phyloP scores from a whole-genome alignment of 2,888 invertebrate species.

The Punctoribates punctum region DNA sequence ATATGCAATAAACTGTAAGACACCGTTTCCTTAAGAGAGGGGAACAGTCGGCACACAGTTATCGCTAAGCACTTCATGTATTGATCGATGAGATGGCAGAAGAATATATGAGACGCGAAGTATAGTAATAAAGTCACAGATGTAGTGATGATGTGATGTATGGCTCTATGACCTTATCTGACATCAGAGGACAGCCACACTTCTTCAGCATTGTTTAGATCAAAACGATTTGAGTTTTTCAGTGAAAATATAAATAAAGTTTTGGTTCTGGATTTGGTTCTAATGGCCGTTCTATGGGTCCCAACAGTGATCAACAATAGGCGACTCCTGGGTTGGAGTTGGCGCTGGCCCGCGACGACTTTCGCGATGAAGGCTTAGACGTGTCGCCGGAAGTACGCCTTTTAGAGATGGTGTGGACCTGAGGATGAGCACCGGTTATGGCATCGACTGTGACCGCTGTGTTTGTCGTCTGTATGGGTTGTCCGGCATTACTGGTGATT shows the following conservation, averaged over 20 bases:
- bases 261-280: neutral
- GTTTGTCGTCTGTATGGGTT: neutral
- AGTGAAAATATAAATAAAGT: neutral
- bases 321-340: neutral
- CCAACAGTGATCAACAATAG: neutral
- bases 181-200: neutral
- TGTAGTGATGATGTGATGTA: slow-evolving; percentile 11
- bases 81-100: slow-evolving; percentile 12
- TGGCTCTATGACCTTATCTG: slow-evolving; percentile 4
- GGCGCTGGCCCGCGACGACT: neutral
- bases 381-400: neutral
- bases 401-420: neutral
- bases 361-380: neutral
- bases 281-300: neutral
- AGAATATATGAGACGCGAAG: neutral
- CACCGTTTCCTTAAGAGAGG: neutral
- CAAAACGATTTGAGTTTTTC: neutral
- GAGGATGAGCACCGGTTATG: slow-evolving; percentile 10
- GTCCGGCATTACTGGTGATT: neutral
- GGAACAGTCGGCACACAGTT: neutral
- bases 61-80: slow-evolving; percentile 17
- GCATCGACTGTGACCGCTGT: slow-evolving; percentile 23
- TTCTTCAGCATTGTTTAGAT: neutral
- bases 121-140: slow-evolving; percentile 10
- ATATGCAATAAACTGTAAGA: slow-evolving; percentile 17